Evolutionary conservation across 2,797 vertebrate species (phyloP), one percentile per base, ranked within the genome.

Genomic region (Eulemur rubriventer): DNA sequence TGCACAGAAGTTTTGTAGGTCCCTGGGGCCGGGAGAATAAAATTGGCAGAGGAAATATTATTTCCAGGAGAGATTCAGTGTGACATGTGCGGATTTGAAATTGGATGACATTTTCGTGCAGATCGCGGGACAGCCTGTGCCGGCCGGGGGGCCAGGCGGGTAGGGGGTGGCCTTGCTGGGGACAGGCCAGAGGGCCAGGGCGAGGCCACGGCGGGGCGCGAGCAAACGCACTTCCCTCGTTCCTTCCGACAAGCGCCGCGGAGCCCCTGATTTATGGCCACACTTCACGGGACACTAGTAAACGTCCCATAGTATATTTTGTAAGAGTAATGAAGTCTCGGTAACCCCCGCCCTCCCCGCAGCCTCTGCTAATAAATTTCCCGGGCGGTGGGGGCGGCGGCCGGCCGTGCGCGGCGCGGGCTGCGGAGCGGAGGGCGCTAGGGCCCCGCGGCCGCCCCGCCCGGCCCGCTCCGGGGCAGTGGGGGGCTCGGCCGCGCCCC

Each of bases 231-330:
- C 97, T 98, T 98, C 96, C 89, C 96, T 97, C 96, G 79, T 98
- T 98, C 98, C 97, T 98, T 98, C 97, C 98, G 98, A 98, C 98
- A 98, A 97, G 98, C 28, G 89, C 97, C 80, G 33, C 30, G n/a
- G 98, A 98, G 98, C 97, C 96, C 95, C 98, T 98, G 98, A 99
- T 98, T 99, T 98, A 99, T 98, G 98, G 93, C 78, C 95, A 59
- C 95, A 96, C 98, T 98, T 98, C 98, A 96, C 72, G 95, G 98
- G 96, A 28, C 91, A 98, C 97, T 98, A 98, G 98, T 98, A 98
- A 98, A 97, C 95, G 98, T 97, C 97, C 96, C 96, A 80, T 87
- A 96, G 93, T 97, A 94, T 98, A 97, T 98, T 98, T 98, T 98
- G 97, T 97, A 98, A 97, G 97, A 98, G 97, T 98, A 98, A 97